Evolutionary conservation across 2,888 invertebrate species (phyloP).

Genomic region (Heteropelma amictum): DNA sequence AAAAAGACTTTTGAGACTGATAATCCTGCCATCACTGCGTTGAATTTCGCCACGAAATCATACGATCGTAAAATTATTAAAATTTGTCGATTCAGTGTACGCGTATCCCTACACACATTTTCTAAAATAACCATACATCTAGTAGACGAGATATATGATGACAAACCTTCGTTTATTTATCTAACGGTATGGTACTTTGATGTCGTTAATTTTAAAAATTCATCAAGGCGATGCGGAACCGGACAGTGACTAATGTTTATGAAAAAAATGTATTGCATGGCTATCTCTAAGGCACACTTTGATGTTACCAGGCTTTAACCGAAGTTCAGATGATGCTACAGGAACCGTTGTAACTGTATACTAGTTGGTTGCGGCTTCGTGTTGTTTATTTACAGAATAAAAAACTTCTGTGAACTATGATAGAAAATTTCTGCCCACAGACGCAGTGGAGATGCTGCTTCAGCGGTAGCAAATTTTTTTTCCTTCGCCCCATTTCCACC

Average conservation of each 20-base stretch:
- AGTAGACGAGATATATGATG: too few relatives aligned
- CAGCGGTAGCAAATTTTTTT: constrained; percentile 33
- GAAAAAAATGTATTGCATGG: constrained; percentile 4
- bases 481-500: constrained; percentile 24
- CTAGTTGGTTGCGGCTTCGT: not conserved
- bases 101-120: too few relatives aligned
- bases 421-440: not conserved
- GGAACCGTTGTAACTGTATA: not conserved
- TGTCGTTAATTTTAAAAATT: constrained; percentile 66
- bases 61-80: too few relatives aligned
- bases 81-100: too few relatives aligned
- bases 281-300: too few relatives aligned
- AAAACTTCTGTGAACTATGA: constrained; percentile 2
- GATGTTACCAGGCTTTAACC: not conserved
- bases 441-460: not conserved
- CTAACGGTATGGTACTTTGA: too few relatives aligned
- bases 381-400: constrained; percentile 20
- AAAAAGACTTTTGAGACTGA: too few relatives aligned
- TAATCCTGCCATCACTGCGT: too few relatives aligned
- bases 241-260: constrained; percentile 71
- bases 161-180: too few relatives aligned
- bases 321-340: constrained; percentile 1
- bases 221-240: constrained; percentile 68
- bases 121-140: not conserved
- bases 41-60: too few relatives aligned